Percentiles rank a stretch among this genome's conserved stretches.
Evolutionary conservation across 2,113 vertebrate genomes (phyloP).

Genomic region (Onychostoma macrolepis): DNA sequence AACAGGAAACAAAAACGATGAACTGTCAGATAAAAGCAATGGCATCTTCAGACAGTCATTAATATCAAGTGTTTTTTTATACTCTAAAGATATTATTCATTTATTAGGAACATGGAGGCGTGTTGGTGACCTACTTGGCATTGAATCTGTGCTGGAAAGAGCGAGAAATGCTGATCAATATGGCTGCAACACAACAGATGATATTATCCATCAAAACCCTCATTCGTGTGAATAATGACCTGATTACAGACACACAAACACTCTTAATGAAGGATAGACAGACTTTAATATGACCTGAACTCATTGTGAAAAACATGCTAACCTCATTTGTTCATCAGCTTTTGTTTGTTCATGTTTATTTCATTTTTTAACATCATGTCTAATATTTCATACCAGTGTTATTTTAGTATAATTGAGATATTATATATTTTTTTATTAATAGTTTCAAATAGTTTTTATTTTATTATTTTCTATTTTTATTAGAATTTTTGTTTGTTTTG

Average conservation of each 20-base stretch:
- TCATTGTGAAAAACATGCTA: neutral
- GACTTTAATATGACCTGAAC: neutral
- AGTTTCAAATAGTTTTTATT: too few relatives aligned
- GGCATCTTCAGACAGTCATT: neutral
- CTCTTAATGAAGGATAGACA: neutral
- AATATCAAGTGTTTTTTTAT: neutral
- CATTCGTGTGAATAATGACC: constrained; percentile 24
- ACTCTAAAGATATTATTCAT: neutral
- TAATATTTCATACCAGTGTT: neutral
- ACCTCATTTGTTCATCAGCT: neutral
- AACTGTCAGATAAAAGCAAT: neutral
- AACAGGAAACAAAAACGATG: neutral
- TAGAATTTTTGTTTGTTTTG: too few relatives aligned
- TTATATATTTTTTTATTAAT: too few relatives aligned
- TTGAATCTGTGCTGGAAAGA: neutral
- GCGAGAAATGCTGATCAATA: constrained; percentile 16
- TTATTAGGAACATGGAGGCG: constrained; percentile 12
- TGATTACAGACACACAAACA: neutral
- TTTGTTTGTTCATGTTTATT: neutral
- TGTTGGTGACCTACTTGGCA: constrained; percentile 28
- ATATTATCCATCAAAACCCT: neutral
- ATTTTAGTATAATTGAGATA: too few relatives aligned
- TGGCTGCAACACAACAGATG: neutral
- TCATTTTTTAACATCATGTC: neutral
- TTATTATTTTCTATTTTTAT: too few relatives aligned